These are phyloP conservation scores for Pachypanchax playfairii DNA, from an alignment of 2,113 vertebrate genomes.

Conservation along the genomic window DNA sequence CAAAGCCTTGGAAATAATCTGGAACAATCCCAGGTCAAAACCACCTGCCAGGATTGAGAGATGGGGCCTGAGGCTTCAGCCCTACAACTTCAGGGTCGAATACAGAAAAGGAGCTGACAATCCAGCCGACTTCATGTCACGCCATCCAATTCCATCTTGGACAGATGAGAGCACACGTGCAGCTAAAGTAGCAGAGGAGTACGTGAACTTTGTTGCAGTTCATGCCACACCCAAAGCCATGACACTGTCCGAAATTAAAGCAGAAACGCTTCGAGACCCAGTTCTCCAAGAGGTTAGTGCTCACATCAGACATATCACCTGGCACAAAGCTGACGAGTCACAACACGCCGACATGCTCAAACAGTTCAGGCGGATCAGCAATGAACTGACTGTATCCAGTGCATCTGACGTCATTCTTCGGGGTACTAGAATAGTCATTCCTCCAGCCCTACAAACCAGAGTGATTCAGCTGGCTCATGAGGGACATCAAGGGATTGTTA, in stretches of 20 bases:
- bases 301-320: slow-evolving; percentile 8
- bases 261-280: slow-evolving; percentile 20
- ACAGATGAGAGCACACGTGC: slow-evolving; percentile 9
- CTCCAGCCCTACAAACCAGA: slow-evolving; percentile 4
- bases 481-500: background rate
- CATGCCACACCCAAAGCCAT: slow-evolving; percentile 38
- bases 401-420: slow-evolving; percentile 16
- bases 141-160: slow-evolving; percentile 1
- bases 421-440: slow-evolving; percentile 19
- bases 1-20: too few relatives aligned
- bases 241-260: slow-evolving; percentile 17
- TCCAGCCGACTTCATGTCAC: slow-evolving; percentile 32
- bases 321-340: background rate
- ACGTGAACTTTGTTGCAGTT: background rate
- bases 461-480: slow-evolving; percentile 32
- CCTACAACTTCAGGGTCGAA: too few relatives aligned
- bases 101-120: slow-evolving; percentile 38
- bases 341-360: background rate
- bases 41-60: too few relatives aligned
- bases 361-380: slow-evolving; percentile 9
- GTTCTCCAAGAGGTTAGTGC: slow-evolving; percentile 25
- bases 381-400: slow-evolving; percentile 14
- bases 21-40: too few relatives aligned
- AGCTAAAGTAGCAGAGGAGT: slow-evolving; percentile 24
- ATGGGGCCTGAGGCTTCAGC: too few relatives aligned